A percentile compares a stretch with the other conserved stretches of the same genome.
Evolutionary conservation across 2,888 invertebrate genomes (phyloP).

Genomic region (Drosophila atroscutellata): DNA sequence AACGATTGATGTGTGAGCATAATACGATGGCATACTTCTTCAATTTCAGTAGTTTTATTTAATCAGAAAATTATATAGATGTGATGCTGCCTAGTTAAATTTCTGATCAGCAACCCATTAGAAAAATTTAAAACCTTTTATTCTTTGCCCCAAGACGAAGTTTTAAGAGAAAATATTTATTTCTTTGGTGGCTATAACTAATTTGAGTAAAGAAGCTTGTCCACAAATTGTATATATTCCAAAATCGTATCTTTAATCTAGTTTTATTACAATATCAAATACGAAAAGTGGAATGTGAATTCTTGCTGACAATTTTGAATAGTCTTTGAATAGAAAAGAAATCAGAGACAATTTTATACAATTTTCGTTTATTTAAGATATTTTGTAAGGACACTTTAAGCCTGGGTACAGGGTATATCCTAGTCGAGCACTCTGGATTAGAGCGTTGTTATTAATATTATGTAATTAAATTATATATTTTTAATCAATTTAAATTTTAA

Average conservation of each 20-base stretch:
- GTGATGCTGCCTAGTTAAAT: not conserved
- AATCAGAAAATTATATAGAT: not conserved
- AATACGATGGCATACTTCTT: not conserved
- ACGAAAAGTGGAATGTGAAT: not conserved
- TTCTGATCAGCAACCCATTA: not conserved
- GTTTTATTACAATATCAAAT: not conserved
- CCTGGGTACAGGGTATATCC: constrained; percentile 6
- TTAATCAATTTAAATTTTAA: not conserved
- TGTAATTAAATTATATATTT: not conserved
- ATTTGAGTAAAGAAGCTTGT: not conserved
- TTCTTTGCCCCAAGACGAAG: not conserved
- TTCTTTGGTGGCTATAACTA: not conserved
- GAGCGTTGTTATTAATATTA: not conserved
- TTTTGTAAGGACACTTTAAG: not conserved
- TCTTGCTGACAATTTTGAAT: not conserved
- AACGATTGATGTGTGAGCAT: not conserved
- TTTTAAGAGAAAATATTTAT: not conserved
- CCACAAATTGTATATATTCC: not conserved
- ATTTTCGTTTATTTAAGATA: not conserved
- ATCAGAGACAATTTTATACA: not conserved
- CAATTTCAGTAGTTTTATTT: not conserved
- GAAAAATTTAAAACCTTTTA: not conserved
- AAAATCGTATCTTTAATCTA: not conserved
- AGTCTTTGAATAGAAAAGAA: too few species aligned
- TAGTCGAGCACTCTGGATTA: constrained; percentile 4